A percentile compares a stretch with the other conserved stretches of the same genome.
phyloP scores from a whole-genome alignment of 2,888 invertebrate genomes.

The Lottia scabra region DNA sequence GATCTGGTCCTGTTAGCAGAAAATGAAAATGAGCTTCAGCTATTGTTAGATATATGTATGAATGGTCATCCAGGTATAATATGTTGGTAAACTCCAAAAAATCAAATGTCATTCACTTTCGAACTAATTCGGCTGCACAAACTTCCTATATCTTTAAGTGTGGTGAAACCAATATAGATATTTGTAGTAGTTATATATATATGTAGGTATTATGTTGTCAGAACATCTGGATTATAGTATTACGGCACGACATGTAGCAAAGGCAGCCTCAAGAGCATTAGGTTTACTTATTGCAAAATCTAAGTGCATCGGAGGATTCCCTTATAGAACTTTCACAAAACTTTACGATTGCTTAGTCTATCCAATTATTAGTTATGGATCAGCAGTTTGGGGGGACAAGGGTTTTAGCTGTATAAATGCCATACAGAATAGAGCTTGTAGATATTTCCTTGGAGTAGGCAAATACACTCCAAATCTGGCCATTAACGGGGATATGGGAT shows the following conservation, averaged over 20 bases:
- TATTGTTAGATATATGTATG: too few relatives aligned
- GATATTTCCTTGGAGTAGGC: slow-evolving; percentile 16
- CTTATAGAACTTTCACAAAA: slow-evolving; percentile 16
- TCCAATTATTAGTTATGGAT: slow-evolving; percentile 13
- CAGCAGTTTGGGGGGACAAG: slow-evolving; percentile 10
- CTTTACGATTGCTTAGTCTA: slow-evolving; percentile 16
- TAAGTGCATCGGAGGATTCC: slow-evolving; percentile 20
- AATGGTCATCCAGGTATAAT: too few relatives aligned
- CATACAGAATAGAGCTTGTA: slow-evolving; percentile 12
- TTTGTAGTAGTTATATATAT: slow-evolving; percentile 12
- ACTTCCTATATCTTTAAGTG: neutral
- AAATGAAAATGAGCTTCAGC: neutral
- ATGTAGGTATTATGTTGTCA: slow-evolving; percentile 24
- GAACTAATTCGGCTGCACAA: neutral
- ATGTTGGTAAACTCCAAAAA: neutral
- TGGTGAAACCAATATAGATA: neutral
- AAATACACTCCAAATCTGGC: slow-evolving; percentile 19
- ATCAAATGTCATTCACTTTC: slow-evolving; percentile 11
- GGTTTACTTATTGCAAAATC: slow-evolving; percentile 12
- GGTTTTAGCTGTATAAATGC: slow-evolving; percentile 11
- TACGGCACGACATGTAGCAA: too few relatives aligned
- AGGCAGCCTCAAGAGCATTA: slow-evolving; percentile 7
- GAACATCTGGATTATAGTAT: slow-evolving; percentile 26
- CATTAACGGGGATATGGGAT: slow-evolving; percentile 16
- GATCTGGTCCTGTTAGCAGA: neutral